These are phyloP conservation scores for Bryconaethiops microstoma DNA, from an alignment of 2,797 vertebrate species.

Conservation along the genomic window DNA sequence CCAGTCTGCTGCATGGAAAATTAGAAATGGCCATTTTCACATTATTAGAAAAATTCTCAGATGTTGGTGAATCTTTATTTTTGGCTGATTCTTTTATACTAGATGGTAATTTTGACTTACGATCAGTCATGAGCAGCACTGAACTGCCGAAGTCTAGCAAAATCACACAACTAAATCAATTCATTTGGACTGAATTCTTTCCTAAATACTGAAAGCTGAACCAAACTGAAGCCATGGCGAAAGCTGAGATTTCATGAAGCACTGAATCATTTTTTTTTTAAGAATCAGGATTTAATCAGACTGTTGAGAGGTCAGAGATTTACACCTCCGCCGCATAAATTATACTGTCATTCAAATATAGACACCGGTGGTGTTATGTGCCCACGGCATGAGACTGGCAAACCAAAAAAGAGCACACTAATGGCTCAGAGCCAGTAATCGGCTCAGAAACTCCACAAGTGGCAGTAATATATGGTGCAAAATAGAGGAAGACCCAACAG, in stretches of 20 bases:
- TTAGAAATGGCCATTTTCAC: no score
- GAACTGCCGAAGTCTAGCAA: no score
- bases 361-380: neutral
- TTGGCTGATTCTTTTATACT: no score
- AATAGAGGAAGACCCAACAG: slow-evolving; percentile 29
- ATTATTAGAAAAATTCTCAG: no score
- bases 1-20: no score
- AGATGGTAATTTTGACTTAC: no score
- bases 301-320: neutral
- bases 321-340: neutral
- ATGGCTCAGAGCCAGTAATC: neutral
- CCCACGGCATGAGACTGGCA: neutral
- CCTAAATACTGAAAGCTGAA: neutral
- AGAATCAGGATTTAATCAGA: neutral
- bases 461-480: slow-evolving; percentile 29
- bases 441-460: slow-evolving; percentile 19
- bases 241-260: neutral
- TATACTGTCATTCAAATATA: neutral
- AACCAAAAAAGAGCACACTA: neutral
- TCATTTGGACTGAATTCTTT: no score
- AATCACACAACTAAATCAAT: no score
- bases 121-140: no score
- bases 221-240: neutral
- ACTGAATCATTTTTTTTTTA: neutral
- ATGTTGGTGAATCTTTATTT: no score